Base-by-base conservation (phyloP, 2,113 vertebrate genomes). In the Apteryx mantelli region DNA sequence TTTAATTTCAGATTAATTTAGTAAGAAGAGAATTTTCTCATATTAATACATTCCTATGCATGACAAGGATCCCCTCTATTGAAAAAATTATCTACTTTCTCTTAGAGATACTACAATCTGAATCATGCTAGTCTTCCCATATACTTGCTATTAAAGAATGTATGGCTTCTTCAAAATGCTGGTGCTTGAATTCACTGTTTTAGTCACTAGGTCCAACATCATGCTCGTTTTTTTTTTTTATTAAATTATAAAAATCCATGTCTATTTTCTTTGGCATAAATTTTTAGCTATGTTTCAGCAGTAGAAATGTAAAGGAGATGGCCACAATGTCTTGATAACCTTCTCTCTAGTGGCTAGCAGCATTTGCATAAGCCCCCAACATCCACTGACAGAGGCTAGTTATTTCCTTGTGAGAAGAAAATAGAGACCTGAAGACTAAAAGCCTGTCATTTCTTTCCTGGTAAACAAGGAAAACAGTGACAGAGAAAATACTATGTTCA, bases 351-450 rank as follows among this genome's bases (percentile, higher is more conserved):
- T 9, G 38, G 40, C 13, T 78, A 65, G 15, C 34, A 63, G 53
- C 34, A 79, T 69, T 13, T 75, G 79, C 46, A 46, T 21, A 44
- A 8, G 76, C 28, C 11, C 8, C 34, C 32, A 81, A 65, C 7
- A 61, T 36, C 11, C 64, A 66, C 1, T 2, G 50, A 56, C 19
- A 0, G 0, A 68, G 26, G 13, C 8, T 32, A 64, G 24, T 70
- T 63, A 64, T 26, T 74, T 80, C 13, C 36, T 83, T 92, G 77
- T 32, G 60, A 86, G 68, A 81, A 78, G 25, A 66, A 83, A 77
- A 22, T 30, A 77, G 25, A 58, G n/a, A 64, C 13, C 4, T n/a
- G 48, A 92, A 87, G n/a, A 88, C 8, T 38, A 64, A 20, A 68
- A 91, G 42, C 36, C 28, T 53, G 12, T 52, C 17, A 80, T 78